Evolutionary conservation across 1,140 invertebrate species (phyloP), one percentile per base, ranked within the genome.

Genomic region (Marisa cornuarietis): DNA sequence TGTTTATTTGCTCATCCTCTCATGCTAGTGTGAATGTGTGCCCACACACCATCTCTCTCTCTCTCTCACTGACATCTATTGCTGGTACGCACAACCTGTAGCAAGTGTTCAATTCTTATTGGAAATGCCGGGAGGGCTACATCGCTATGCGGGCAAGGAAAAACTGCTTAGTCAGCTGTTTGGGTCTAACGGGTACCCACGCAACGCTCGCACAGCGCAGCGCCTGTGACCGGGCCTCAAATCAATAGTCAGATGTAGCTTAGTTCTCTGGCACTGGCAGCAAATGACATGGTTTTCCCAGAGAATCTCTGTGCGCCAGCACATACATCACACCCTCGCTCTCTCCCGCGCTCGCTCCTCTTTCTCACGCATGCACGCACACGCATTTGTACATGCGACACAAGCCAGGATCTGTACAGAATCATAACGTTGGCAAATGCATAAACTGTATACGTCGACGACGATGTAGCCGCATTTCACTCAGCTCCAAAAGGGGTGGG

Each of bases 221-320:
- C 10, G 58, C 66, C 42, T 26, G 65, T 66, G 54, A 65, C 52
- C 65, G 49, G 75, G n/a, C n/a, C n/a, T 51, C n/a, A 26, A 20
- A 51, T 62, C 58, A 63, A n/a, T 79, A 18, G 51, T 72, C 62
- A 24, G 24, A 24, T 58, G 49, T 71, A 14, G 74, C 75, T 31
- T 69, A 26, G 49, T 62, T 75, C 73, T 31, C 24, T 18, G 22
- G 51, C 51, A 24, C 18, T 22, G 26, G 20, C 69, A 49, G 26
- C 52, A 75, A 75, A 75, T 62, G 73, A 62, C 73, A 75, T 58
- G 73, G 73, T 75, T 75, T 75, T 75, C 73, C 73, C 73, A 54
- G 61, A 61, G 73, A 75, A 62, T 75, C 73, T 61, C 65, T 24
- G 72, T 8, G 42, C 49, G 24, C 51, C 68, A 10, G 52, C 66